phyloP scores from a whole-genome alignment of 2,113 vertebrate genomes.

The Ranitomeya imitator region DNA sequence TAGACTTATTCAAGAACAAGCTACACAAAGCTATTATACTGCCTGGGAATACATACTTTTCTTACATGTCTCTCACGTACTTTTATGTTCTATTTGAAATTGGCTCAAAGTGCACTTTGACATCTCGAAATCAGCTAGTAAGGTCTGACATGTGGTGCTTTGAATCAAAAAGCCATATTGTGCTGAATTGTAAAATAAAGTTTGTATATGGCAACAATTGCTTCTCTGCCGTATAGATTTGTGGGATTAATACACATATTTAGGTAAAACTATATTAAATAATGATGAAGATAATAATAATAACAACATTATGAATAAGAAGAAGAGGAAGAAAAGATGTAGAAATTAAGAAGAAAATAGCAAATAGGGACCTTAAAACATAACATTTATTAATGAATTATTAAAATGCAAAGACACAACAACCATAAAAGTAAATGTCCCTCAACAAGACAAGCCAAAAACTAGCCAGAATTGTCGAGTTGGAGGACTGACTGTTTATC shows the following conservation, averaged over 20 bases:
- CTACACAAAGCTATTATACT: constrained; percentile 59
- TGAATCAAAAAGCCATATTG: constrained; percentile 40
- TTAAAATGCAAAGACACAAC: no score
- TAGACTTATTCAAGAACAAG: constrained; percentile 49
- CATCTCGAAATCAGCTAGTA: constrained; percentile 57
- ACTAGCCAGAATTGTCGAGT: no score
- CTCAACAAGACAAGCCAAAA: no score
- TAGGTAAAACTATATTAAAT: background rate
- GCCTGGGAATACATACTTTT: constrained; percentile 54
- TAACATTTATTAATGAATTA: no score
- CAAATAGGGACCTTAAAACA: no score
- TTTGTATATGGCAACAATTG: constrained; percentile 41
- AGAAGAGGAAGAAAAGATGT: no score
- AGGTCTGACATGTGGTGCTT: constrained; percentile 50
- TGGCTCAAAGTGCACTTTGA: constrained; percentile 59
- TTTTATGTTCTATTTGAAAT: constrained; percentile 60
- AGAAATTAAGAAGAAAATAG: no score
- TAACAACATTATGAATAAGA: no score
- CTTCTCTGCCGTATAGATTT: constrained; percentile 28
- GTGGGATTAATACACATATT: background rate
- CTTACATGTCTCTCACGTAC: constrained; percentile 57
- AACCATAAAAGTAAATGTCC: no score
- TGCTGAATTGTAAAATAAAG: constrained; percentile 44
- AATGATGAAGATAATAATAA: no score
- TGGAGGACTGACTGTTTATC: no score